Conservation (phyloP, 2,888 invertebrate species). For the Embidobia sp. region DNA sequence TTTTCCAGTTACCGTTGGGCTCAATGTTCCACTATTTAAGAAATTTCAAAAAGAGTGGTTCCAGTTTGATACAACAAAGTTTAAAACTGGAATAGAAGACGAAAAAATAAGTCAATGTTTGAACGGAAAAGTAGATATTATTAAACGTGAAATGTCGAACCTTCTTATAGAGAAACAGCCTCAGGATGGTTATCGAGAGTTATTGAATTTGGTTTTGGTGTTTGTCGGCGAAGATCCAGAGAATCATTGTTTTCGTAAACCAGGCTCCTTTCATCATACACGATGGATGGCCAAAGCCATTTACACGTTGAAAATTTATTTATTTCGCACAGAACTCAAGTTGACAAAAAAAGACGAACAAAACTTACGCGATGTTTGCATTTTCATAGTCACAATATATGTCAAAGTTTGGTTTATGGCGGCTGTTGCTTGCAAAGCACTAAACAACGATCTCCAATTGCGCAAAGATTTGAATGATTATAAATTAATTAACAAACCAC, state of each 20-base stretch:
- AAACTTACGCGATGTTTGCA: conserved; percentile 46
- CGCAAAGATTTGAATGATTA: conserved; percentile 48
- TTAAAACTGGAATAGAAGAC: conserved; percentile 29
- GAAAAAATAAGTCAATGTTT: conserved; percentile 29
- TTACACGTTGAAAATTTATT: conserved; percentile 68
- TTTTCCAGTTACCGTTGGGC: conserved; percentile 21
- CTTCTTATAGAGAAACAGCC: conserved; percentile 18
- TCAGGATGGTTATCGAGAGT: conserved; percentile 65
- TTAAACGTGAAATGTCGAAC: conserved; percentile 4
- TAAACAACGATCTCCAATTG: conserved; percentile 51
- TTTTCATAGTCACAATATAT: conserved; percentile 57
- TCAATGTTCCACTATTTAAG: too few relatives aligned
- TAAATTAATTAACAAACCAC: conserved; percentile 4
- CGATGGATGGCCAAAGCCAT: conserved; percentile 69
- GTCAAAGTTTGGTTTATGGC: conserved; percentile 58
- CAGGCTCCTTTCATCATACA: conserved; percentile 64
- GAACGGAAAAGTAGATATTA: conserved; percentile 24
- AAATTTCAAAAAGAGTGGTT: conserved; percentile 34
- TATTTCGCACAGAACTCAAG: conserved; percentile 55
- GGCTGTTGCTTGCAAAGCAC: conserved; percentile 42
- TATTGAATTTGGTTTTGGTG: conserved; percentile 59
- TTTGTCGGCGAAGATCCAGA: conserved; percentile 26
- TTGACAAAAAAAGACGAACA: conserved; percentile 27
- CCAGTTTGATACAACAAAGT: conserved; percentile 16
- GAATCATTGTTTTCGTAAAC: conserved; percentile 17